Base-by-base conservation (phyloP, 2,797 vertebrate genomes). In the Graptemys geographica region DNA sequence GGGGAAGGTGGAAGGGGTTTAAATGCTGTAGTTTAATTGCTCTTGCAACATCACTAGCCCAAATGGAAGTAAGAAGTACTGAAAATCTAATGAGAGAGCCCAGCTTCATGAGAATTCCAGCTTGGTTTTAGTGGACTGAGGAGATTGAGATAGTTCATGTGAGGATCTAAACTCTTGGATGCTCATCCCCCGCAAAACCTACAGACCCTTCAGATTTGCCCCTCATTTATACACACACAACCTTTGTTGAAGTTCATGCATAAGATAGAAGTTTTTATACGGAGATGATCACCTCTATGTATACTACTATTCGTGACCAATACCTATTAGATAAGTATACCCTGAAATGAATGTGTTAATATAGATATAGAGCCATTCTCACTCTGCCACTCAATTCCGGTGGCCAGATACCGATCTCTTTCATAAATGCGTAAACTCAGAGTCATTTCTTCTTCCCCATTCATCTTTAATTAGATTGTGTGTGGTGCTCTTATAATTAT, bases 391-490 rank as follows among this genome's bases (percentile, higher is more conserved):
- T 83, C 86, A 65, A 7, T 62, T 81, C 5, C 2, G 44, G 44
- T 44, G 83, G 13, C 6, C 49, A 85, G 37, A 65, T 31, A 8
- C 15, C 87, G n/a, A 79, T 7, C 1, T 91, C 81, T 95, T 57
- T 55, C 84, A 16, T 2, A 87, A 6, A 1, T 28, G 2, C 52
- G 5, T 78, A 84, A 92, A 79, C 1, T 15, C 25, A 6, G 82
- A 91, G 5, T 92, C 89, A 52, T 57, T 96, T 92, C 84, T 95
- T 94, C 31, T 84, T 47, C 88, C 49, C n/a, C 89, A 1, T 83
- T 96, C 23, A 52, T 82, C 90, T 80, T 87, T 8, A 41, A 0
- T 86, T 79, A 83, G 8, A 23, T 13, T 88, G 88, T 25, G 9
- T 93, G 51, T 83, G 84, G 51, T 87, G 11, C 15, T 53, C 10